Conservation (phyloP, 2,888 invertebrate species). For the Andrena trimmerana region DNA sequence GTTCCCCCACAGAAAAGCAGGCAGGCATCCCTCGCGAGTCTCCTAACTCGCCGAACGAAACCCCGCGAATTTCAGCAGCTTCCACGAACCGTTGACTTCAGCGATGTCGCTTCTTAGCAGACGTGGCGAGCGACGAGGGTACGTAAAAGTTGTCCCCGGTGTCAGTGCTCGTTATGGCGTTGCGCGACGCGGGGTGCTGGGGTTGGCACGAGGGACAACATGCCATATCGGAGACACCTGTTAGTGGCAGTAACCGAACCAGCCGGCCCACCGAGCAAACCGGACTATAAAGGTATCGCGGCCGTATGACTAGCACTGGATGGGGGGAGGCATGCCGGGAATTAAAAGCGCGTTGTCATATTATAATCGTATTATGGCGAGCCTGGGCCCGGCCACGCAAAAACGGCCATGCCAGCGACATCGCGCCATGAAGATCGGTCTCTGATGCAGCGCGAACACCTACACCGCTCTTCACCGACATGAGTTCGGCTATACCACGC, state of each 20-base stretch:
- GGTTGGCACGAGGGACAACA: conserved; percentile 78
- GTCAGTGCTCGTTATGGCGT: conserved; percentile 73
- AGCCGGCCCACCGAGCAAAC: conserved; percentile 32
- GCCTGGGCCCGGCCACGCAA: conserved; percentile 61
- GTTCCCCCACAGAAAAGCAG: neutral
- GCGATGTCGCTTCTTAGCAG: conserved; percentile 29
- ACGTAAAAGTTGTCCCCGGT: conserved; percentile 65
- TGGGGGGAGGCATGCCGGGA: conserved; percentile 77
- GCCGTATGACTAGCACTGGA: conserved; percentile 74
- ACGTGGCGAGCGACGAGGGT: conserved; percentile 46
- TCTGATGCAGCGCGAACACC: conserved; percentile 54
- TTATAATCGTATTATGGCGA: conserved; percentile 83
- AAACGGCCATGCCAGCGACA: conserved; percentile 64
- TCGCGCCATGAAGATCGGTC: conserved; percentile 64
- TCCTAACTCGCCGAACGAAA: conserved; percentile 26
- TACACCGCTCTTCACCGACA: conserved; percentile 8
- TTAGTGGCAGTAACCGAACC: conserved; percentile 75
- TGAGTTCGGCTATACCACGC: neutral
- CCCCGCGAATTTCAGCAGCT: conserved; percentile 22
- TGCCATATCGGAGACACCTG: conserved; percentile 84
- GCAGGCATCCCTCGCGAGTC: conserved; percentile 10
- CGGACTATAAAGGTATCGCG: conserved; percentile 70
- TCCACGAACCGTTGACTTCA: conserved; percentile 26
- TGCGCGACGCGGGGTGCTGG: conserved; percentile 68
- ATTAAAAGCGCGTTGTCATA: conserved; percentile 82